phyloP scores from a whole-genome alignment of 2,113 vertebrate species.

The Rutilus rutilus region DNA sequence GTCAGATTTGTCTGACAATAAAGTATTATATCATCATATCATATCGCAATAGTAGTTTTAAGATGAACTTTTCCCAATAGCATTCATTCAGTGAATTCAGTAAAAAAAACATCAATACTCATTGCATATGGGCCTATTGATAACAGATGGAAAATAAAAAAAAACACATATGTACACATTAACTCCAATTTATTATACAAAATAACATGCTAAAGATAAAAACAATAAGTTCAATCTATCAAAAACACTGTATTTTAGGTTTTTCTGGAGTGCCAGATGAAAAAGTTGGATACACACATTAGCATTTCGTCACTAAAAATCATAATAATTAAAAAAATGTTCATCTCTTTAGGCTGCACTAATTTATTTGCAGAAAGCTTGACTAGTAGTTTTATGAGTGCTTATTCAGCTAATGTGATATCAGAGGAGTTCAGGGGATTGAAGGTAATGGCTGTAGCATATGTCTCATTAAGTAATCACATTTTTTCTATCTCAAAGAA shows the following conservation, averaged over 20 bases:
- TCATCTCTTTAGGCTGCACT: neutral
- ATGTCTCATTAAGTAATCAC: neutral
- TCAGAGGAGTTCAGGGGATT: neutral
- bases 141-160: neutral
- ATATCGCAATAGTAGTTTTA: neutral
- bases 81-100: neutral
- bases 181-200: neutral
- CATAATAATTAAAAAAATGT: neutral
- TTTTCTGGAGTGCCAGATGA: neutral
- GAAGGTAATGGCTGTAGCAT: slow-evolving; percentile 1
- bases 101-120: neutral
- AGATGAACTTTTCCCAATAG: neutral
- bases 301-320: neutral
- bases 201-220: neutral
- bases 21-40: too few species aligned
- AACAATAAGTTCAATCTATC: neutral
- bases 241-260: neutral
- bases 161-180: neutral
- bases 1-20: too few species aligned
- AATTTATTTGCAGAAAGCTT: slow-evolving; percentile 1
- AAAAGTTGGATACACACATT: neutral
- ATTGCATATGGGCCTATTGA: neutral
- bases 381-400: neutral
- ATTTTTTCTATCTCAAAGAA: neutral
- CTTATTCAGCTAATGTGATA: slow-evolving; percentile 28